Evolutionary conservation across 53 echinoderm and acorn worm species (phyloP), one percentile per base, ranked within the genome.

Genomic region (Zoroaster sp.): DNA sequence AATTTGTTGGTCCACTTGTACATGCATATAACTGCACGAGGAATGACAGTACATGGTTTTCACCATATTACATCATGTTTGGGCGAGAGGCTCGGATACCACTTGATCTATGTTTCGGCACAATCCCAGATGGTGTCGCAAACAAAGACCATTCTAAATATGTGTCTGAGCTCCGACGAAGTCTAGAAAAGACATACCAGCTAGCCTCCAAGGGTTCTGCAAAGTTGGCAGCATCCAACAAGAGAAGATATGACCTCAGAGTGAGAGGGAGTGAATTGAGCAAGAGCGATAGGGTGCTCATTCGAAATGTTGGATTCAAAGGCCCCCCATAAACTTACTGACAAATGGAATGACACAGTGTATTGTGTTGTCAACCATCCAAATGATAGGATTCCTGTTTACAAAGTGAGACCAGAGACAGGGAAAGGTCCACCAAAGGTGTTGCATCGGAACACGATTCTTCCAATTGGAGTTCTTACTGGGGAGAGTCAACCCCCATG

Each of bases 51-150:
- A n/a, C n/a, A n/a, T n/a, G n/a, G n/a, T n/a, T n/a, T n/a, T 86
- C 91, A 25, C 91, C 91, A 17, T 81, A 89, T 36, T 89, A 66
- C 54, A 81, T 89, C 17, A 89, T 89, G 89, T 80, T 89, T 42
- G 78, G 88, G 18, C 53, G 73, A n/a, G n/a, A n/a, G n/a, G n/a
- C n/a, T n/a, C n/a, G n/a, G n/a, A n/a, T n/a, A n/a, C n/a, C n/a
- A 44, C 21, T 80, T 14, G 65, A 80, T 63, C 59, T 59, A 3
- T 80, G 80, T 18, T 80, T 80, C 35, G 80, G 80, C 17, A 59
- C 65, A 18, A 63, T 13, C 15, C 80, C 80, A 17, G 59, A 80
- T 55, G 40, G 68, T 5, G 42, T 40, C 39, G 40, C 43, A 15
- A 38, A 30, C 13, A 30, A 36, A 33, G 63, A 74, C 23, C 87